Evolutionary conservation across 2,797 vertebrate species (phyloP).

Genomic region (Cygnus olor): DNA sequence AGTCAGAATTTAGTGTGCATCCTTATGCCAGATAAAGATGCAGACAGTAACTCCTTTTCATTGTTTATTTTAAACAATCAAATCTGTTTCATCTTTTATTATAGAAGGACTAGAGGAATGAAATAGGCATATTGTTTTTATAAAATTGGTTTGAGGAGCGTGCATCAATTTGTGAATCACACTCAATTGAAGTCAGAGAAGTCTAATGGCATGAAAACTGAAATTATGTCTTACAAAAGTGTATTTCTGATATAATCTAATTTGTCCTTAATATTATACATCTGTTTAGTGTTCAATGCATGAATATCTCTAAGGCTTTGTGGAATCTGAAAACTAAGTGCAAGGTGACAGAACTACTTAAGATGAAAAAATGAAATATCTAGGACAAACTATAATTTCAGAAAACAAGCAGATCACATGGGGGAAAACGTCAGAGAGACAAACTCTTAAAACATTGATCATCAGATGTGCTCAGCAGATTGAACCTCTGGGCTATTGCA

Average conservation of each 20-base stretch:
- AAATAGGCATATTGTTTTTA: not conserved
- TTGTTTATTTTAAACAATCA: constrained; percentile 18
- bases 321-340: not conserved
- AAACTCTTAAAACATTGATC: not conserved
- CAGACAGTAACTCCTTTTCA: not conserved
- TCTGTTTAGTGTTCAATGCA: not conserved
- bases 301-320: not conserved
- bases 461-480: not conserved
- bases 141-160: not conserved
- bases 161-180: not conserved
- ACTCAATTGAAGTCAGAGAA: not conserved
- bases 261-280: not conserved
- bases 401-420: rapidly evolving
- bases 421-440: not conserved
- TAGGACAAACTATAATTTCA: not conserved
- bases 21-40: not conserved
- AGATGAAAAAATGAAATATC: not conserved
- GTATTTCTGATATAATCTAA: not conserved
- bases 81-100: constrained; percentile 10
- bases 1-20: not conserved
- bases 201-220: not conserved
- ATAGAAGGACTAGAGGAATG: not conserved
- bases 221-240: not conserved
- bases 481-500: rapidly evolving
- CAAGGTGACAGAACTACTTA: not conserved